These are phyloP conservation scores for Pararge aegeria DNA, from an alignment of 1,140 invertebrate genomes.

Conservation along the genomic window DNA sequence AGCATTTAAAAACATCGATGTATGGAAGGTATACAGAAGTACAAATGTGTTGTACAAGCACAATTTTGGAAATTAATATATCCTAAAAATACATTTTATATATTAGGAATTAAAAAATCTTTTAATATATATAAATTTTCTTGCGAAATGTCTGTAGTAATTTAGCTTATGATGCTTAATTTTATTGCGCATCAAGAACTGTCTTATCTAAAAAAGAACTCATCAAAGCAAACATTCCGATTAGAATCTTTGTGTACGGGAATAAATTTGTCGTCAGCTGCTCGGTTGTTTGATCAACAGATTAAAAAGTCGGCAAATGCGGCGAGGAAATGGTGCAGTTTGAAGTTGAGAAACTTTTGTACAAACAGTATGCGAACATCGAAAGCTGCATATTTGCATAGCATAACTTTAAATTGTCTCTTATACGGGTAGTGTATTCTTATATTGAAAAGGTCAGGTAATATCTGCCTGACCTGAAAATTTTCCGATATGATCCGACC, in stretches of 20 bases:
- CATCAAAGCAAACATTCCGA: conserved; percentile 52
- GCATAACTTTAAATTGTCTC: conserved; percentile 30
- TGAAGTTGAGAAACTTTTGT: conserved; percentile 37
- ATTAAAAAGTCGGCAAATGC: conserved; percentile 59
- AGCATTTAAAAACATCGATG: no score
- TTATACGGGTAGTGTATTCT: conserved; percentile 16
- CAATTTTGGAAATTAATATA: no score
- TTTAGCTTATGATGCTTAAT: background rate
- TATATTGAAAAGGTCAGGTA: conserved; percentile 1
- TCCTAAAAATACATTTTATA: no score
- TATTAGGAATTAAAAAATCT: no score
- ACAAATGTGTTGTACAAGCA: no score
- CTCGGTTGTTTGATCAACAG: conserved; percentile 63
- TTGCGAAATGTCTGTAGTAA: background rate
- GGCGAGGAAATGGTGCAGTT: conserved; percentile 55
- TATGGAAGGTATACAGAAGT: no score
- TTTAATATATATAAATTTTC: background rate
- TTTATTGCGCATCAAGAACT: conserved; percentile 12
- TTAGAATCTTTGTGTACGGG: conserved; percentile 62
- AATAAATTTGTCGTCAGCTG: conserved; percentile 68
- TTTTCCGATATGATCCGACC: no score
- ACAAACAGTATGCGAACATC: conserved; percentile 27
- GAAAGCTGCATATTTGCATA: conserved; percentile 19
- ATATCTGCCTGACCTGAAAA: no score
- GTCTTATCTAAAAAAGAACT: conserved; percentile 36